Evolutionary conservation across 2,797 vertebrate genomes (phyloP).

Genomic region (Ambastaia sidthimunki): DNA sequence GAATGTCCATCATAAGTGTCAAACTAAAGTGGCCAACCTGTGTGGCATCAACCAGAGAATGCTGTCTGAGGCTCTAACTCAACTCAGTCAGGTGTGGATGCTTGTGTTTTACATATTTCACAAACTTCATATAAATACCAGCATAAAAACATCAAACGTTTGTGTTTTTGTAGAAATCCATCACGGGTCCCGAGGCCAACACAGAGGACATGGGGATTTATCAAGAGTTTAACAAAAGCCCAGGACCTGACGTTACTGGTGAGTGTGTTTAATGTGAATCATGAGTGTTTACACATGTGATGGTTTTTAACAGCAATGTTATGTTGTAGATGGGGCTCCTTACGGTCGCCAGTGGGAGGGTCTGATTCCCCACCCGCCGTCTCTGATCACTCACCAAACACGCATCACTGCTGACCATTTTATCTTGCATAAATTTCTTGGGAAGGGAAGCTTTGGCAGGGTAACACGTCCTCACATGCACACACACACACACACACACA

Average conservation of each 20-base stretch:
- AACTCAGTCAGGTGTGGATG: slow-evolving; percentile 88
- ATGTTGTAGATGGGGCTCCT: slow-evolving; percentile 72
- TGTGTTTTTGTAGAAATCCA: slow-evolving; percentile 78
- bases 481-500: too few species aligned
- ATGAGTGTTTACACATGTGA: neutral
- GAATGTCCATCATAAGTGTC: slow-evolving; percentile 99
- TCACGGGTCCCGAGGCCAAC: slow-evolving; percentile 83
- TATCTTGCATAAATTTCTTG: slow-evolving; percentile 92
- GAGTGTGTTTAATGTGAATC: slow-evolving; percentile 19
- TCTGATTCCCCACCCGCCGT: slow-evolving; percentile 67
- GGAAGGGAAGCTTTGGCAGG: slow-evolving; percentile 99
- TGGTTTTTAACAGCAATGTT: neutral
- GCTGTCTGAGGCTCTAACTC: slow-evolving; percentile 93
- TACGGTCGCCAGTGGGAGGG: slow-evolving; percentile 92
- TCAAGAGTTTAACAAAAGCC: slow-evolving; percentile 85
- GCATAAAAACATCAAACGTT: neutral
- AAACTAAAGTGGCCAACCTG: slow-evolving; percentile 96
- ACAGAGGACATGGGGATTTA: slow-evolving; percentile 85
- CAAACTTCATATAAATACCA: neutral
- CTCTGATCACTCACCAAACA: slow-evolving; percentile 77
- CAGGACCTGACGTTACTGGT: slow-evolving; percentile 73
- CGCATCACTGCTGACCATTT: slow-evolving; percentile 88
- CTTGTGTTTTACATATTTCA: neutral
- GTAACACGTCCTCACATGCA: slow-evolving; percentile 67
- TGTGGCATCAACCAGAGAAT: slow-evolving; percentile 99